Evolutionary conservation across 2,888 invertebrate species (phyloP).

Genomic region (Amphipoea oculea): DNA sequence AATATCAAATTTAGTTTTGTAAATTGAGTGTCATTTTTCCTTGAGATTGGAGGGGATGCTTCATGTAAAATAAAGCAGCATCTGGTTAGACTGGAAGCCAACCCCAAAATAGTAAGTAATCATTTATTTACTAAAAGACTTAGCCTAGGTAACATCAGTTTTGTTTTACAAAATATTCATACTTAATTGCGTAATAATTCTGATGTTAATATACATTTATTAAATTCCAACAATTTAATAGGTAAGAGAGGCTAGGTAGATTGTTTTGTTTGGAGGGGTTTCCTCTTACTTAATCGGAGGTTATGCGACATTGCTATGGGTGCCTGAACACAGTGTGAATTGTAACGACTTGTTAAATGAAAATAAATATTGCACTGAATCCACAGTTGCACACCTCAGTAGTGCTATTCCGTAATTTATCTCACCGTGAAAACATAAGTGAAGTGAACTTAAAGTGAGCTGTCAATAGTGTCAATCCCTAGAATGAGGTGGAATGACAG

Average conservation of each 20-base stretch:
- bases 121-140: too few relatives aligned
- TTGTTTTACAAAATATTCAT: too few relatives aligned
- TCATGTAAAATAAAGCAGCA: not conserved
- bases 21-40: conserved; percentile 41
- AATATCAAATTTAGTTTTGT: conserved; percentile 52
- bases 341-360: too few relatives aligned
- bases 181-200: too few relatives aligned
- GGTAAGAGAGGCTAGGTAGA: too few relatives aligned
- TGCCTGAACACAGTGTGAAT: too few relatives aligned
- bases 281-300: not conserved
- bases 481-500: too few relatives aligned
- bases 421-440: too few relatives aligned
- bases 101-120: not conserved
- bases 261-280: not conserved
- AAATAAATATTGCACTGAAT: not conserved
- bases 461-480: too few relatives aligned
- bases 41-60: not conserved
- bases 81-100: not conserved
- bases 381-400: not conserved
- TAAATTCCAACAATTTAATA: not conserved
- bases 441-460: too few relatives aligned
- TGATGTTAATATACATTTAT: not conserved
- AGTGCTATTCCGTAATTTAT: too few relatives aligned
- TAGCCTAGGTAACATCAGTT: too few relatives aligned
- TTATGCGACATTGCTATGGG: not conserved